Evolutionary conservation across 2,888 invertebrate species (phyloP).

Genomic region (Coelopa pilipes): DNA sequence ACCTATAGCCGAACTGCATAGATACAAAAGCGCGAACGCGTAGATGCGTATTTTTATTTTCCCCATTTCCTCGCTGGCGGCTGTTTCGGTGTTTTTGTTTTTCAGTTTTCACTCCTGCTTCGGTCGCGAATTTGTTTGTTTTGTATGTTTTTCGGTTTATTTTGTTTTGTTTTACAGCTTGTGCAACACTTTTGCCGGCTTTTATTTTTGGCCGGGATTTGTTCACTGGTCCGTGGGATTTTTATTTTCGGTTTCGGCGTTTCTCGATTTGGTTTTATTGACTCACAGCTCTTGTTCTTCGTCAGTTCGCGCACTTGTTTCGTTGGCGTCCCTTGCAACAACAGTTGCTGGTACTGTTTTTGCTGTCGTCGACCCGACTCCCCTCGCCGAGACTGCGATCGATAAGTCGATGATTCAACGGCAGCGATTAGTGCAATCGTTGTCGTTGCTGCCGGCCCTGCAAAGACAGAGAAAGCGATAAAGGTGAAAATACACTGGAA

Average conservation of each 20-base stretch:
- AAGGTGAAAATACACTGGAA: too few relatives aligned
- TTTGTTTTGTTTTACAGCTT: not conserved
- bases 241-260: not conserved
- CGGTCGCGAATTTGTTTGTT: conserved; percentile 2
- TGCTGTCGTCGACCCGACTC: not conserved
- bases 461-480: not conserved
- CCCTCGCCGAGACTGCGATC: too few relatives aligned
- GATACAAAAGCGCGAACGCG: conserved; percentile 42
- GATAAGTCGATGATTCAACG: too few relatives aligned
- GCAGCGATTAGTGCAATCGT: not conserved
- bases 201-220: conserved; percentile 26
- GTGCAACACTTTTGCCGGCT: conserved; percentile 26
- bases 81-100: not conserved
- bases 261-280: not conserved
- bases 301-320: conserved; percentile 28
- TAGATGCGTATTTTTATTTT: conserved; percentile 36
- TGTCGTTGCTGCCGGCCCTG: conserved; percentile 7
- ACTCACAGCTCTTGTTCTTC: too few relatives aligned
- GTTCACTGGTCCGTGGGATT: conserved; percentile 16
- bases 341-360: not conserved
- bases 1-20: conserved; percentile 44
- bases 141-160: conserved; percentile 15
- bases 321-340: not conserved
- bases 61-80: conserved; percentile 18
- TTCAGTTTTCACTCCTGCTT: conserved; percentile 1